Evolutionary conservation across 2,888 invertebrate species (phyloP).

Genomic region (Diachrysia chrysitis): DNA sequence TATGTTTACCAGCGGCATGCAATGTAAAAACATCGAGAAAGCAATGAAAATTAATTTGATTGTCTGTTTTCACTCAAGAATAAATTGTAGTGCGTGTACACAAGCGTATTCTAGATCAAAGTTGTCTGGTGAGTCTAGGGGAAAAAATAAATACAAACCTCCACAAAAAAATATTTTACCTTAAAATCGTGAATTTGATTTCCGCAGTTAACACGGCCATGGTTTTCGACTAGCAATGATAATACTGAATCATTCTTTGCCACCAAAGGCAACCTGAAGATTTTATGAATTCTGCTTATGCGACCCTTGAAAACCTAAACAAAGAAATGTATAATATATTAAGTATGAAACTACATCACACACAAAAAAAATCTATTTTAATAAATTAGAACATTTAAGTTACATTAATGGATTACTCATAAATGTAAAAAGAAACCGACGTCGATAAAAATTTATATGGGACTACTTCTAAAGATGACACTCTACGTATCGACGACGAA

Average conservation of each 20-base stretch:
- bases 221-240: constrained; percentile 92
- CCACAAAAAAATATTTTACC: too few species aligned
- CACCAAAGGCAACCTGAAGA: constrained; percentile 78
- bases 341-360: too few species aligned
- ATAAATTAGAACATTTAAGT: too few species aligned
- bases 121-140: not conserved
- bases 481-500: too few species aligned
- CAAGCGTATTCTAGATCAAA: too few species aligned
- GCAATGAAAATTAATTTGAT: not conserved
- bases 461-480: too few species aligned
- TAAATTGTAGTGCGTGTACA: too few species aligned
- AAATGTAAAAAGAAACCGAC: too few species aligned
- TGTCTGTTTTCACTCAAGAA: too few species aligned
- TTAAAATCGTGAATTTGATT: constrained; percentile 86
- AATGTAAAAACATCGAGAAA: not conserved
- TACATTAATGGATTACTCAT: too few species aligned
- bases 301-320: constrained; percentile 82
- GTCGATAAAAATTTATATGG: too few species aligned
- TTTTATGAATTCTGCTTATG: constrained; percentile 85
- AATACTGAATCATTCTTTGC: constrained; percentile 78
- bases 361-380: too few species aligned
- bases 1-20: not conserved
- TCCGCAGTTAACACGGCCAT: constrained; percentile 94
- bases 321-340: not conserved
- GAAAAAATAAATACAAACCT: not conserved